Percentiles rank a stretch among this genome's conserved stretches.
Conservation (phyloP, 2,113 vertebrate species). For the Podarcis cretensis region DNA sequence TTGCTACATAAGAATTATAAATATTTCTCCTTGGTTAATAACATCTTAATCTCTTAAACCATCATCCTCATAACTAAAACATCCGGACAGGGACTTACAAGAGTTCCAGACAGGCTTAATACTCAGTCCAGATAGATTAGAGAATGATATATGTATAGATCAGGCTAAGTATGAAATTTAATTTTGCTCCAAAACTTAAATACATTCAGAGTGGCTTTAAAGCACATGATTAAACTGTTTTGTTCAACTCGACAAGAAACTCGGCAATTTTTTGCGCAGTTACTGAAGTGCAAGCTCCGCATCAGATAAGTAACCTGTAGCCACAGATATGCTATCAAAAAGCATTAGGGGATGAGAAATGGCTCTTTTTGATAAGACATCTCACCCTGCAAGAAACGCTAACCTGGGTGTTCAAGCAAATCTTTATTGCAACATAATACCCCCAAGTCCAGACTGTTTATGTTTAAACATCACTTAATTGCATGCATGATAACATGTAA, state of each 20-base stretch:
- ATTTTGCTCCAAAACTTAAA: constrained; percentile 45
- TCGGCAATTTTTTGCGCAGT: neutral
- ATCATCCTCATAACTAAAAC: constrained; percentile 40
- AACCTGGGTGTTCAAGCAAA: neutral
- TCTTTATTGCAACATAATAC: neutral
- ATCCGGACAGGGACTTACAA: neutral
- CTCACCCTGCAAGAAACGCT: neutral
- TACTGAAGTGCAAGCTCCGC: neutral
- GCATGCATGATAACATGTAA: neutral
- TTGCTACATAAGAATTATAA: constrained; percentile 11
- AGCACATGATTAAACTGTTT: constrained; percentile 37
- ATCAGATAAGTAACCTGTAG: neutral
- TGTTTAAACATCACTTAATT: neutral
- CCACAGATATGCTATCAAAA: neutral
- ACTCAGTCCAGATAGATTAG: constrained; percentile 13
- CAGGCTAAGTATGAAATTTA: constrained; percentile 44
- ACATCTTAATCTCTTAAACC: constrained; percentile 47
- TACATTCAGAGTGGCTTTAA: constrained; percentile 43
- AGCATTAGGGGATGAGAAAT: neutral
- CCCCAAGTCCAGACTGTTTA: neutral
- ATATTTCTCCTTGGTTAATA: constrained; percentile 44
- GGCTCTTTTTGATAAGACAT: neutral
- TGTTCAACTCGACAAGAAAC: neutral
- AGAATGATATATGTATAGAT: constrained; percentile 35
- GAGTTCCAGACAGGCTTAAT: constrained; percentile 35